These are phyloP conservation scores for Champsocephalus gunnari DNA, from an alignment of 2,797 vertebrate genomes.

Conservation along the genomic window DNA sequence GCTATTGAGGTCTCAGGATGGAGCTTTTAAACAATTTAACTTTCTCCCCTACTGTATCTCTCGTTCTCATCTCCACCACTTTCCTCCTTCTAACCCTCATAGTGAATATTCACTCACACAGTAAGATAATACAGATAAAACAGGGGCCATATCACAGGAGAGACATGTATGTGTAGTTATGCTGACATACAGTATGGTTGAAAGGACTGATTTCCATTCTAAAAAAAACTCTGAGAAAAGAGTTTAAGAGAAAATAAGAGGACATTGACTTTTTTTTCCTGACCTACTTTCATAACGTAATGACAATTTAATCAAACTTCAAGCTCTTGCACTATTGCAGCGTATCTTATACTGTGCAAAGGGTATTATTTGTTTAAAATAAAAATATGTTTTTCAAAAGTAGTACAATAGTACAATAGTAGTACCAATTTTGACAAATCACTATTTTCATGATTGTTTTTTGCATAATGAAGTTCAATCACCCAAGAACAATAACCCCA, in stretches of 20 bases:
- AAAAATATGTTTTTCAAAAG: too few species aligned
- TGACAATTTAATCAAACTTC: constrained; percentile 1
- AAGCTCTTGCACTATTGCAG: not conserved
- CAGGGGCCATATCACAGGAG: constrained; percentile 2
- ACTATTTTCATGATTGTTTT: not conserved
- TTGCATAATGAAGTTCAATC: not conserved
- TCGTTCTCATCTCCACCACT: not conserved
- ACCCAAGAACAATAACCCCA: not conserved
- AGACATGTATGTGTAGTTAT: not conserved
- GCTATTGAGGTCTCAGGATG: not conserved
- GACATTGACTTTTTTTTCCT: not conserved
- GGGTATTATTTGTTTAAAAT: not conserved
- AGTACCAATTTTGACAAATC: not conserved
- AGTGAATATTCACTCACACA: not conserved
- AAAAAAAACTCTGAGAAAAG: not conserved
- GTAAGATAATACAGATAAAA: constrained; percentile 7
- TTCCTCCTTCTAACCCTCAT: not conserved
- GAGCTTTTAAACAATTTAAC: not conserved
- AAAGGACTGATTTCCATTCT: not conserved
- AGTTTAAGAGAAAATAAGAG: not conserved
- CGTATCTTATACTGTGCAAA: not conserved
- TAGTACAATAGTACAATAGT: too few species aligned
- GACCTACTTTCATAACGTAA: constrained; percentile 11
- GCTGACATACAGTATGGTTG: not conserved
- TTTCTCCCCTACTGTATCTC: not conserved